Conservation (phyloP, 2,888 invertebrate genomes). For the Parnassius apollo region DNA sequence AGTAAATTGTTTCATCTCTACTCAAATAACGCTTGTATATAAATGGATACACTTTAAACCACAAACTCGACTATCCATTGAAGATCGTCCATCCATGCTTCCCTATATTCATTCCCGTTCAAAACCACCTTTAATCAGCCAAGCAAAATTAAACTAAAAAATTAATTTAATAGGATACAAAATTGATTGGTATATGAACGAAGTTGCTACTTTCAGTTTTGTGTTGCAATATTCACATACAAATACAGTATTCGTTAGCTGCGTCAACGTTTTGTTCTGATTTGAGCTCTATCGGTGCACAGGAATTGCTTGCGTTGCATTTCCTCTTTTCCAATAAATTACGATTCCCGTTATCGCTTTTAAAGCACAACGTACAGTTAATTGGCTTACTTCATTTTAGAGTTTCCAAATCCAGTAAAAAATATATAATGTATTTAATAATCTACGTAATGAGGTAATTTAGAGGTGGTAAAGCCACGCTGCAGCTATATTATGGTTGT, state of each 20-base stretch:
- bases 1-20: slow-evolving; percentile 20
- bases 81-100: slow-evolving; percentile 63
- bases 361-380: no score
- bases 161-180: background rate
- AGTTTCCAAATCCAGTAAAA: no score
- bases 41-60: slow-evolving; percentile 52
- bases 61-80: slow-evolving; percentile 63
- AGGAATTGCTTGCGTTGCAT: slow-evolving; percentile 19
- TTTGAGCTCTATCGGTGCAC: slow-evolving; percentile 21
- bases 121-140: slow-evolving; percentile 6
- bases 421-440: no score
- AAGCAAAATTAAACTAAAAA: slow-evolving; percentile 10
- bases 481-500: no score
- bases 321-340: slow-evolving; percentile 20
- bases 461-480: no score
- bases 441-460: no score
- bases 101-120: slow-evolving; percentile 34
- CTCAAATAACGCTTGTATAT: slow-evolving; percentile 33
- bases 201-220: background rate
- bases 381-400: no score
- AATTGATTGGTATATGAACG: background rate
- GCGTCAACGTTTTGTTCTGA: slow-evolving; percentile 36
- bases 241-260: slow-evolving; percentile 53
- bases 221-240: slow-evolving; percentile 26
- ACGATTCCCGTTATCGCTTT: background rate